Percentiles rank a stretch among this genome's conserved stretches.
phyloP scores from a whole-genome alignment of 1,140 invertebrate species.

The Drosophila repletoides region DNA sequence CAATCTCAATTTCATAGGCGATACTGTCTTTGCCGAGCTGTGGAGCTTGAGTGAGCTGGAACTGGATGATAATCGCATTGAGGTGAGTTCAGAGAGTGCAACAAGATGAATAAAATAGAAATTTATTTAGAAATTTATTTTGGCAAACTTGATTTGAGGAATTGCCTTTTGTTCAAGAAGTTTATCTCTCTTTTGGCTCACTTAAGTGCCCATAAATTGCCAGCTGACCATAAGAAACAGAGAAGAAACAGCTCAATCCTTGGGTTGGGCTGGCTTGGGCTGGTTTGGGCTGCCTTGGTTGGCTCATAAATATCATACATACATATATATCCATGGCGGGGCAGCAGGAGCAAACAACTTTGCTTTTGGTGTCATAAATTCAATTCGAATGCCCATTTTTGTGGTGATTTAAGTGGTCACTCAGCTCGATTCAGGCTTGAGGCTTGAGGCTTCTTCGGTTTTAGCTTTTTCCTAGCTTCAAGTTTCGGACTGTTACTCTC shows the following conservation, averaged over 20 bases:
- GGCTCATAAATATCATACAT: conserved; percentile 67
- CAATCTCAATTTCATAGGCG: conserved; percentile 87
- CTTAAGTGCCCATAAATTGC: conserved; percentile 73
- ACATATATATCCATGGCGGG: conserved; percentile 59
- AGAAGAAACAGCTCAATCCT: too few species aligned
- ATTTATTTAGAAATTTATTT: not conserved
- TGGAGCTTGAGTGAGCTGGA: conserved; percentile 87
- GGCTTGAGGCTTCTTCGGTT: not conserved
- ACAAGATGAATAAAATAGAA: conserved; percentile 3
- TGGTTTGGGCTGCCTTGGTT: not conserved
- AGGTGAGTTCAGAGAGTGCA: conserved; percentile 76
- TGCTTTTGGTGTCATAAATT: conserved; percentile 72
- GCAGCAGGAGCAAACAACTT: conserved; percentile 36
- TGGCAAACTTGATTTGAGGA: conserved; percentile 20
- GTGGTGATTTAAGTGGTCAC: conserved; percentile 80
- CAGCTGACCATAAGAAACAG: conserved; percentile 55
- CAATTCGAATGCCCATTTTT: conserved; percentile 78
- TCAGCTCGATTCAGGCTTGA: conserved; percentile 29
- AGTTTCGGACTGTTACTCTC: not conserved
- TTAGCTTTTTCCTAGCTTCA: too few species aligned
- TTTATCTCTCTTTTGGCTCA: conserved; percentile 48
- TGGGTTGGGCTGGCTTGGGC: not conserved
- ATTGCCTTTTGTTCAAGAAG: conserved; percentile 20
- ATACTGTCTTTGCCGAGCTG: conserved; percentile 89
- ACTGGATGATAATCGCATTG: conserved; percentile 88